phyloP scores from a whole-genome alignment of 1,140 invertebrate species.

The Laupala kohalensis region DNA sequence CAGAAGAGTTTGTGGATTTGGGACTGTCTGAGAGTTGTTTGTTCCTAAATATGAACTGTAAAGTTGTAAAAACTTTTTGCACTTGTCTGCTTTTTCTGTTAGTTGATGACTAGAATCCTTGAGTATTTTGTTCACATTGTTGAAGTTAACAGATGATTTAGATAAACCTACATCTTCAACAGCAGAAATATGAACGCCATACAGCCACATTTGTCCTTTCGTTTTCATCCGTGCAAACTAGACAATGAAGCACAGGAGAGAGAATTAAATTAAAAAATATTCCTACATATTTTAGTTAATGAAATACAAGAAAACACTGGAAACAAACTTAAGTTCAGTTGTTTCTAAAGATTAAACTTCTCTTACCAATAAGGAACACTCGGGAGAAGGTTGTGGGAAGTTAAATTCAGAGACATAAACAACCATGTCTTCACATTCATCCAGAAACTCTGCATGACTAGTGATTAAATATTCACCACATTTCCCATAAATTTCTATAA shows the following conservation, averaged over 20 bases:
- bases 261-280: background rate
- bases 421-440: conserved; percentile 28
- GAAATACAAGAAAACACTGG: too few species aligned
- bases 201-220: conserved; percentile 30
- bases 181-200: conserved; percentile 29
- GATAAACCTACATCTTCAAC: conserved; percentile 18
- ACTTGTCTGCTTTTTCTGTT: conserved; percentile 20
- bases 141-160: conserved; percentile 11
- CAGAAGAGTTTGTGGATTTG: conserved; percentile 3
- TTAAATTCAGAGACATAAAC: conserved; percentile 26
- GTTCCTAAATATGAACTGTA: conserved; percentile 2
- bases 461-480: conserved; percentile 31
- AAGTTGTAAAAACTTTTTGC: conserved; percentile 10
- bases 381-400: conserved; percentile 25
- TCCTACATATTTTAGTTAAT: background rate
- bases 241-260: conserved; percentile 14
- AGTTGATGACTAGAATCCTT: conserved; percentile 24
- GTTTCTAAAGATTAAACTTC: background rate
- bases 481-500: conserved; percentile 32
- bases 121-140: conserved; percentile 19
- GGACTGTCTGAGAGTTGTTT: background rate
- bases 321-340: background rate
- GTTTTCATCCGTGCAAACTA: conserved; percentile 31
- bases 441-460: conserved; percentile 27
- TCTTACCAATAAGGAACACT: conserved; percentile 30